Conservation (phyloP, 2,113 vertebrate species). For the Myotis yumanensis region DNA sequence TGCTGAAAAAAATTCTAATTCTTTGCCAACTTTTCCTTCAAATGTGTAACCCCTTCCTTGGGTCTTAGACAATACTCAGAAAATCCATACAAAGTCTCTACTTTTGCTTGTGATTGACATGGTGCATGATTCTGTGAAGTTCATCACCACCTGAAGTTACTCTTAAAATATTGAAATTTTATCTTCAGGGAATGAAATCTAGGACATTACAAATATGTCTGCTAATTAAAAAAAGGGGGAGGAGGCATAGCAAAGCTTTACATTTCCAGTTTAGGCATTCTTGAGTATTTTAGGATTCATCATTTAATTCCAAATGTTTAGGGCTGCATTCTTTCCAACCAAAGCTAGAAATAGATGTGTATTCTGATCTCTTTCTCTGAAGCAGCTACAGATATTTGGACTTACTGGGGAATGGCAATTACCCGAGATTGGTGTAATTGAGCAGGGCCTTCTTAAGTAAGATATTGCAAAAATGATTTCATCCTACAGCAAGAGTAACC, state of each 20-base stretch:
- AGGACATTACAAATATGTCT: neutral
- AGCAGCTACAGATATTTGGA: neutral
- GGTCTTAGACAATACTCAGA: neutral
- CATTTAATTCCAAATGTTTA: neutral
- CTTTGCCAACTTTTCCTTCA: neutral
- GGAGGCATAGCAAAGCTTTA: neutral
- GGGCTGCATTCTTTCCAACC: neutral
- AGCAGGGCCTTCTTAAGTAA: neutral
- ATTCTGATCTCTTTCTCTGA: neutral
- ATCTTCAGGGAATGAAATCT: slow-evolving; percentile 31
- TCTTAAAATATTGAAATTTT: slow-evolving; percentile 43
- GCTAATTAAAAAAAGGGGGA: neutral
- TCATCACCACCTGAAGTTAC: neutral
- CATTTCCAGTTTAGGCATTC: neutral
- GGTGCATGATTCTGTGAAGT: neutral
- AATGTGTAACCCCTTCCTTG: neutral
- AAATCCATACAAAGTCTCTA: neutral
- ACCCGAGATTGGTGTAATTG: neutral
- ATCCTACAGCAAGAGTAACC: neutral
- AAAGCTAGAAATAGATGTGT: neutral
- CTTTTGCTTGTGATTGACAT: neutral
- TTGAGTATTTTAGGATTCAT: neutral
- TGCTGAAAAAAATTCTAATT: slow-evolving; percentile 24
- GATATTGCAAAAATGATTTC: neutral
- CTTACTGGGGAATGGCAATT: neutral